Evolutionary conservation across 2,113 vertebrate species (phyloP).

Genomic region (Noturus placidus): DNA sequence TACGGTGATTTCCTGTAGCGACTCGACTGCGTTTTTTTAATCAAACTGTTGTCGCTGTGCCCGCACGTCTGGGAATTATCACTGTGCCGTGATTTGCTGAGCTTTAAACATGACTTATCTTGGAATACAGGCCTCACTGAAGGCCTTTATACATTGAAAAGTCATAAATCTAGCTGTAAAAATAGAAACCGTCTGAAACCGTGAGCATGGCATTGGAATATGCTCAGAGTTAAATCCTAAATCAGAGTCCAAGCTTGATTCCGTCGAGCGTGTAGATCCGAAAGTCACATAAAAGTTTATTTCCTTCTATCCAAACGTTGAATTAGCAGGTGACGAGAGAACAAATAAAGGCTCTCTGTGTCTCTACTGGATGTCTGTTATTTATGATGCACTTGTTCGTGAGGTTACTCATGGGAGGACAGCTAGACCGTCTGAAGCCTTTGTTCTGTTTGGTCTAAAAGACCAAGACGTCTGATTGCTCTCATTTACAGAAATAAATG

Average conservation of each 20-base stretch:
- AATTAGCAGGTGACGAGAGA: background rate
- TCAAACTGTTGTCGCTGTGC: background rate
- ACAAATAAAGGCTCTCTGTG: background rate
- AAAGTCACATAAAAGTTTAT: background rate
- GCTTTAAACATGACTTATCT: background rate
- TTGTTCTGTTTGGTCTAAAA: conserved; percentile 14
- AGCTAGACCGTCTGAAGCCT: conserved; percentile 22
- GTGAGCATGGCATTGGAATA: background rate
- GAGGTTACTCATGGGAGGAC: background rate
- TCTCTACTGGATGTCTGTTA: background rate
- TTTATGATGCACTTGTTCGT: conserved; percentile 22
- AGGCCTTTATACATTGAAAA: background rate
- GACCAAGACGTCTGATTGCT: background rate
- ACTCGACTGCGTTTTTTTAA: background rate
- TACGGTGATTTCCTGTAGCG: background rate
- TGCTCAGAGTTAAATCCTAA: background rate
- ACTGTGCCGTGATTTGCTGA: background rate
- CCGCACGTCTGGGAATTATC: background rate
- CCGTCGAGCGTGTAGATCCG: background rate
- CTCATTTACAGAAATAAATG: background rate
- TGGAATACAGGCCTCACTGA: background rate
- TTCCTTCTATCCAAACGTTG: background rate
- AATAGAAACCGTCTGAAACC: background rate
- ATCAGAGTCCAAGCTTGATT: background rate
- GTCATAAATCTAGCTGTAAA: background rate